Evolutionary conservation across 1,140 invertebrate genomes (phyloP).

Genomic region (Nixonia krombeini): DNA sequence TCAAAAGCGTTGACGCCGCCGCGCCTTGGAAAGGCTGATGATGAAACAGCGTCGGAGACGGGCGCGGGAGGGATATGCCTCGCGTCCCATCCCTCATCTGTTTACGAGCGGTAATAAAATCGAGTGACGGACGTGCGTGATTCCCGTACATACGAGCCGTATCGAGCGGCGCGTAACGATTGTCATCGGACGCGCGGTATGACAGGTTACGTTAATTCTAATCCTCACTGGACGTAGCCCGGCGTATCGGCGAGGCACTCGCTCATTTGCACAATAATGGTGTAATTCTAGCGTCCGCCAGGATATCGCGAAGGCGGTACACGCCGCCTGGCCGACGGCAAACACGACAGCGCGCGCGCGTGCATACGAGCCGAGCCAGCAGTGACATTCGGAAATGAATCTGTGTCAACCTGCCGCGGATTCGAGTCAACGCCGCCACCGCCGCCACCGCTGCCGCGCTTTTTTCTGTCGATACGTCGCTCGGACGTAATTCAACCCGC

Average conservation of each 20-base stretch:
- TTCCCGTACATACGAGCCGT: slow-evolving; percentile 42
- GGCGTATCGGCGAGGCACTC: slow-evolving; percentile 44
- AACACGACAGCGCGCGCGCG: slow-evolving; percentile 43
- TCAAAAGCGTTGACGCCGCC: too few species aligned
- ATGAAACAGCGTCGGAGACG: too few species aligned
- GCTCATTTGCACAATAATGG: slow-evolving; percentile 66
- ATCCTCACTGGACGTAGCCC: slow-evolving; percentile 41
- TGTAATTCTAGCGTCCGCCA: slow-evolving; percentile 58
- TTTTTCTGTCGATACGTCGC: slow-evolving; percentile 33
- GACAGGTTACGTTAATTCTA: slow-evolving; percentile 48
- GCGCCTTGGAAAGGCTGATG: too few species aligned
- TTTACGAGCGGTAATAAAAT: slow-evolving; percentile 35
- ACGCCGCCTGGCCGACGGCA: too few species aligned
- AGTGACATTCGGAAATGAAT: slow-evolving; percentile 54
- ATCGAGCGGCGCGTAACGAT: slow-evolving; percentile 39
- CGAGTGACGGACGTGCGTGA: slow-evolving; percentile 24
- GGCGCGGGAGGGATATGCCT: too few species aligned
- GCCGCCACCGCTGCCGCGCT: too few species aligned
- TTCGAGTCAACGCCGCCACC: slow-evolving; percentile 35
- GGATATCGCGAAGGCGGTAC: slow-evolving; percentile 53
- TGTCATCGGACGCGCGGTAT: slow-evolving; percentile 39
- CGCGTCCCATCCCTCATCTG: neutral
- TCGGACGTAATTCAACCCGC: slow-evolving; percentile 22
- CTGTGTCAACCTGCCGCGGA: slow-evolving; percentile 41
- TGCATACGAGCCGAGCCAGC: slow-evolving; percentile 21